A percentile compares a stretch with the other conserved stretches of the same genome.
These are phyloP conservation scores for Oceanodroma tethys DNA, from an alignment of 2,113 vertebrate species.

Conservation along the genomic window DNA sequence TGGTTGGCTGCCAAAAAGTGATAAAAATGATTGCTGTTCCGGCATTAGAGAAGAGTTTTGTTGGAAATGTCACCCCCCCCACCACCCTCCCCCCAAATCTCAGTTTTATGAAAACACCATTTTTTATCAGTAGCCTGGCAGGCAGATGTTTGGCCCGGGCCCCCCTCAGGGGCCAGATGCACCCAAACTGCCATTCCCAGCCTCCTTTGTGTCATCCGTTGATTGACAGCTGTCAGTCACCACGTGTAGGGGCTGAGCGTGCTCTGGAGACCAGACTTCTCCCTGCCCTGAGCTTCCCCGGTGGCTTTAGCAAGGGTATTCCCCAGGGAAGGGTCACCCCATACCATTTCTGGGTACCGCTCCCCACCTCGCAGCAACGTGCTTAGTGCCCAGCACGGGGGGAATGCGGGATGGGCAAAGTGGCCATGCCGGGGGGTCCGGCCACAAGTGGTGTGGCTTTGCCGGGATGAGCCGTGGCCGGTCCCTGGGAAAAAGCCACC, in stretches of 20 bases:
- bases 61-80: slow-evolving; percentile 10
- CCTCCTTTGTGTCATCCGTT: background rate
- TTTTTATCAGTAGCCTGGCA: background rate
- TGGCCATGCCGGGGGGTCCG: accelerated
- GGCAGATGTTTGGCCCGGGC: background rate
- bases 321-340: background rate
- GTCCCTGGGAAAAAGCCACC: background rate
- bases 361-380: accelerated
- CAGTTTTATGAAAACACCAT: slow-evolving; percentile 24
- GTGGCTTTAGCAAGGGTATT: background rate
- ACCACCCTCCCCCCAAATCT: background rate
- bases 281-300: background rate
- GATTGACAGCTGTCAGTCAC: background rate
- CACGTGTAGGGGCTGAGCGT: background rate
- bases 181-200: background rate
- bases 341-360: background rate
- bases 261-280: background rate
- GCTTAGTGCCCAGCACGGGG: accelerated
- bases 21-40: slow-evolving; percentile 59
- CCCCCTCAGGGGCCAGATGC: background rate
- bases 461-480: background rate
- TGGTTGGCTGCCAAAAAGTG: slow-evolving; percentile 54
- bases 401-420: background rate
- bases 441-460: background rate
- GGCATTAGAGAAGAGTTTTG: slow-evolving; percentile 16